Conservation (phyloP, 2,888 invertebrate genomes). For the Drosophila austrosaltans region DNA sequence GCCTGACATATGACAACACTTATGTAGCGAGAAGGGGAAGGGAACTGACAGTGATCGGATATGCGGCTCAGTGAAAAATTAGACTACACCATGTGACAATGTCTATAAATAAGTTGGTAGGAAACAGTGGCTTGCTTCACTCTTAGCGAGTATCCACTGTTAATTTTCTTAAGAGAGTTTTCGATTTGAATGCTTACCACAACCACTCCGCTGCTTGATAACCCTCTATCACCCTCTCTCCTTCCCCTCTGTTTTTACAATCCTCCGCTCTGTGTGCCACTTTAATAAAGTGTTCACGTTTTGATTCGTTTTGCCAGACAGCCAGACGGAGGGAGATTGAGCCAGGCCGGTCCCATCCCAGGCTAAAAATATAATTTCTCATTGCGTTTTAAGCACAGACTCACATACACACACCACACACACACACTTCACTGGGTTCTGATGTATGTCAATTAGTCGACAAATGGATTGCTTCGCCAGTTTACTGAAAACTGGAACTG, state of each 20-base stretch:
- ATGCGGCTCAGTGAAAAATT: constrained; percentile 55
- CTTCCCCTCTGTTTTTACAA: not conserved
- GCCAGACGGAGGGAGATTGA: not conserved
- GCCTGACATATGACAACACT: constrained; percentile 1
- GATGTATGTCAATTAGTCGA: constrained; percentile 71
- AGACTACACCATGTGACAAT: constrained; percentile 46
- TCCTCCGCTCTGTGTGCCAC: constrained; percentile 25
- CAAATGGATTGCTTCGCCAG: constrained; percentile 63
- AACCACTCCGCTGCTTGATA: not conserved
- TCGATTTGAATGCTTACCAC: constrained; percentile 13
- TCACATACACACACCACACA: constrained; percentile 28
- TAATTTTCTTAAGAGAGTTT: constrained; percentile 4
- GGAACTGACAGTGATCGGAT: constrained; percentile 41
- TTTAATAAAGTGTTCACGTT: constrained; percentile 50
- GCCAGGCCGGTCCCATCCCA: constrained; percentile 21
- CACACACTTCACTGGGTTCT: constrained; percentile 53
- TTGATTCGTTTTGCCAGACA: constrained; percentile 38
- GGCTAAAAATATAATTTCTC: constrained; percentile 61
- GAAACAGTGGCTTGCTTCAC: not conserved
- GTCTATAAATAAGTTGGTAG: constrained; percentile 41
- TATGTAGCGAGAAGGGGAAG: constrained; percentile 8
- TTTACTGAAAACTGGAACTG: constrained; percentile 34
- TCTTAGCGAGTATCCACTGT: constrained; percentile 1
- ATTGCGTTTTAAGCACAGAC: constrained; percentile 65
- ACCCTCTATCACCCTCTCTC: not conserved